phyloP scores from a whole-genome alignment of 2,888 invertebrate species.

The Drosophila sordidapex region DNA sequence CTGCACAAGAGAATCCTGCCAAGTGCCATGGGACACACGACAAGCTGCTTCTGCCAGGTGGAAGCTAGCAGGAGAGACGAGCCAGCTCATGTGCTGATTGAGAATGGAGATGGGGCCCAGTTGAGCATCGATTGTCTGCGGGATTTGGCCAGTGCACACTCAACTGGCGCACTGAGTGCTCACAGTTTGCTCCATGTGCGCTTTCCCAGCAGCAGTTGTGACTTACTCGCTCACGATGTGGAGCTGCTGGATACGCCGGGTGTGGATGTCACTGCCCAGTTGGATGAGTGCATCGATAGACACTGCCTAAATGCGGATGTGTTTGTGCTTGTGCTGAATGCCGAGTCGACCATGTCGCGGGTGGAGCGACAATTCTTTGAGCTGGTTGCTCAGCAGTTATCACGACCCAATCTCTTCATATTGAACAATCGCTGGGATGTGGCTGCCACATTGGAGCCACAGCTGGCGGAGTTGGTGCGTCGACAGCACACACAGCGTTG shows the following conservation, averaged over 20 bases:
- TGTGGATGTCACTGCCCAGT: conserved; percentile 98
- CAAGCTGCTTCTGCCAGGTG: conserved; percentile 99
- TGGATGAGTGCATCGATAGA: conserved; percentile 99
- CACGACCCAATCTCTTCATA: conserved; percentile 99
- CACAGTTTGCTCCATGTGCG: conserved; percentile 90
- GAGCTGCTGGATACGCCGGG: conserved; percentile 99
- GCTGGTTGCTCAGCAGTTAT: conserved; percentile 97
- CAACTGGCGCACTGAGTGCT: conserved; percentile 94
- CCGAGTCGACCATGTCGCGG: conserved; percentile 99
- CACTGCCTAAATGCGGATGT: conserved; percentile 99
- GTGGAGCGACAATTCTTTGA: conserved; percentile 99
- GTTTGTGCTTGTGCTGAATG: conserved; percentile 99
- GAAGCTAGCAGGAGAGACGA: conserved; percentile 90
- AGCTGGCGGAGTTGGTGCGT: conserved; percentile 89
- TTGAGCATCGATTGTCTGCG: conserved; percentile 85
- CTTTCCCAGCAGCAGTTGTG: conserved; percentile 94
- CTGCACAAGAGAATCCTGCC: conserved; percentile 98
- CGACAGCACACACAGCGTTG: conserved; percentile 98
- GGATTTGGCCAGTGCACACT: conserved; percentile 96
- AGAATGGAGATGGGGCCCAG: conserved; percentile 90
- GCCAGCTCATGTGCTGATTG: conserved; percentile 93
- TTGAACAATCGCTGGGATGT: conserved; percentile 99
- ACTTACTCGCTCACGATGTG: conserved; percentile 97
- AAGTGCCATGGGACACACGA: conserved; percentile 99
- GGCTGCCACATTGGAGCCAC: conserved; percentile 96